phyloP scores from a whole-genome alignment of 2,797 vertebrate genomes.

The Morus bassanus region DNA sequence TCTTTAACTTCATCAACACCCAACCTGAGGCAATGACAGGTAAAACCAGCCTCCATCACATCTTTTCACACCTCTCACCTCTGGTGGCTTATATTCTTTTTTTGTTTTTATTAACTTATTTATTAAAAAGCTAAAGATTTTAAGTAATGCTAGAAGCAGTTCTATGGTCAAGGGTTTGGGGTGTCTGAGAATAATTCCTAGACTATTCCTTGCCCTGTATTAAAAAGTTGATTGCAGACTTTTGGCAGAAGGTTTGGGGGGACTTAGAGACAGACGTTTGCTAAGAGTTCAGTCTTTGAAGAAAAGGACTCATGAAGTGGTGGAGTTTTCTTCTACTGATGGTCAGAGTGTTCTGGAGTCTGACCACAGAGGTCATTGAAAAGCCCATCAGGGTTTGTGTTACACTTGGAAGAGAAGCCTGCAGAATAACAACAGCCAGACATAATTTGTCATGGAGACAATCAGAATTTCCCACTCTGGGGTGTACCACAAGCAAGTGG shows the following conservation, averaged over 20 bases:
- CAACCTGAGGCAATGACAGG: background rate
- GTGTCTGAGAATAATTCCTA: background rate
- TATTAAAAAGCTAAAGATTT: background rate
- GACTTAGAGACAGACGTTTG: background rate
- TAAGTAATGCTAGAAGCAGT: background rate
- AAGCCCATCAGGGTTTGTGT: background rate
- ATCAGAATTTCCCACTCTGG: background rate
- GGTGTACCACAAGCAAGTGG: background rate
- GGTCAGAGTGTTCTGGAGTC: background rate
- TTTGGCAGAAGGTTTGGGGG: background rate
- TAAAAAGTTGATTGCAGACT: background rate
- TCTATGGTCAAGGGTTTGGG: background rate
- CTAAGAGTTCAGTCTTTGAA: background rate
- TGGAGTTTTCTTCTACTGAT: background rate
- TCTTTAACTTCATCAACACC: constrained; percentile 16
- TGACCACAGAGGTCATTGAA: background rate
- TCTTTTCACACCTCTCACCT: background rate
- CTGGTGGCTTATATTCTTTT: background rate
- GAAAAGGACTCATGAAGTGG: background rate
- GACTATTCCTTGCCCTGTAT: background rate
- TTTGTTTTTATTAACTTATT: background rate
- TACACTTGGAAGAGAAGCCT: background rate
- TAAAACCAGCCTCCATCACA: background rate
- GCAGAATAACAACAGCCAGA: background rate
- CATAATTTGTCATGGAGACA: background rate